Conservation (phyloP, 2,888 invertebrate genomes). For the Ischnura elegans region DNA sequence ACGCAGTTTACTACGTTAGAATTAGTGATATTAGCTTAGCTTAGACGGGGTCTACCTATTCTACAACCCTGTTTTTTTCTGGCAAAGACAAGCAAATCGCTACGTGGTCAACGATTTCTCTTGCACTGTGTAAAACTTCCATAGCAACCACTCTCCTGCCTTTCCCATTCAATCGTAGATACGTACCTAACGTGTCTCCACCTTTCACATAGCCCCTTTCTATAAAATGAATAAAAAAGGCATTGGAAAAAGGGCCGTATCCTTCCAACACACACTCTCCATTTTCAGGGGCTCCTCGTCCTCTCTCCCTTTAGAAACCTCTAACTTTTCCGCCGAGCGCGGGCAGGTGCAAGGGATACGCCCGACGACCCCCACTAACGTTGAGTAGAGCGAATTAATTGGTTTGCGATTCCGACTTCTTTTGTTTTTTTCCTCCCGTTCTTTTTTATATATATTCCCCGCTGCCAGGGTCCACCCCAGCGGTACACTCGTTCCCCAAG, state of each 20-base stretch:
- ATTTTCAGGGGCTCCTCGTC: background rate
- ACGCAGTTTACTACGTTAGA: too few species aligned
- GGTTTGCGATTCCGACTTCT: constrained; percentile 46
- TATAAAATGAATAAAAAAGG: background rate
- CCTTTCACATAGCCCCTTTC: background rate
- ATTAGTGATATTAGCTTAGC: too few species aligned
- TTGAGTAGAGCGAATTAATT: constrained; percentile 54
- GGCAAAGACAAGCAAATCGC: background rate
- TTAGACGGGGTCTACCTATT: too few species aligned
- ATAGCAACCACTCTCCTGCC: background rate
- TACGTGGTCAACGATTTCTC: background rate
- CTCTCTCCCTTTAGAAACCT: background rate
- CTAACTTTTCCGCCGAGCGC: constrained; percentile 28
- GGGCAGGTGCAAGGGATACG: background rate
- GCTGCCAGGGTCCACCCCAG: background rate
- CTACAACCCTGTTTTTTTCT: background rate
- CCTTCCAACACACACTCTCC: background rate
- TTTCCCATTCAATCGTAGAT: background rate
- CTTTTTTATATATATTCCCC: too few species aligned
- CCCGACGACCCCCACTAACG: background rate
- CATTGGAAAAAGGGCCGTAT: too few species aligned
- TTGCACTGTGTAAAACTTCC: background rate
- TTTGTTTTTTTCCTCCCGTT: too few species aligned
- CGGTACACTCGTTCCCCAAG: constrained; percentile 5
- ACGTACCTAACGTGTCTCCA: background rate